A percentile compares a stretch with the other conserved stretches of the same genome.
phyloP scores from a whole-genome alignment of 2,888 invertebrate species.

The Callyntrura sp. region DNA sequence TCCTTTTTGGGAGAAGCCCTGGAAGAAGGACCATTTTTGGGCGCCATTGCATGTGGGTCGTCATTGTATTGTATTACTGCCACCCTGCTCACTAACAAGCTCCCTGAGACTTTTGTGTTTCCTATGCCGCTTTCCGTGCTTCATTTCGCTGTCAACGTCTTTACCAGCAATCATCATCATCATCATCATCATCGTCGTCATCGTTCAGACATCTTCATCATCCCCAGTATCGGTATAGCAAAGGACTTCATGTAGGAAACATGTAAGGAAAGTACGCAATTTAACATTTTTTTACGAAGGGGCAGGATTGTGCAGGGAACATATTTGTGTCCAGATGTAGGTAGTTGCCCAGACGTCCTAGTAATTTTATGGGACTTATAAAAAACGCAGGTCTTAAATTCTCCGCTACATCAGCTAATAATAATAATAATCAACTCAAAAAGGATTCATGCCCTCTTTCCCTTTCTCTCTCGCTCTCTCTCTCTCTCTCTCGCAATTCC shows the following conservation, averaged over 20 bases:
- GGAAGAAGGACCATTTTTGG: neutral
- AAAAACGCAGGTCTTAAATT: neutral
- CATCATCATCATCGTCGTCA: neutral
- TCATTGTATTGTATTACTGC: constrained; percentile 13
- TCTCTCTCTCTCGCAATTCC: neutral
- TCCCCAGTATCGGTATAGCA: no score
- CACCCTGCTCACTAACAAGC: constrained; percentile 57
- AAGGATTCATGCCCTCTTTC: constrained; percentile 43
- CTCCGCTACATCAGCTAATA: neutral
- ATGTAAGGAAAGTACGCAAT: neutral
- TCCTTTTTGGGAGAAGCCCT: no score
- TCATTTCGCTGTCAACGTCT: constrained; percentile 53
- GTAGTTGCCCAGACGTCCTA: no score
- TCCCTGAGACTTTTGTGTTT: constrained; percentile 69
- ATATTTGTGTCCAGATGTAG: no score
- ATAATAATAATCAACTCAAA: constrained; percentile 53
- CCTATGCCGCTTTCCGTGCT: constrained; percentile 68
- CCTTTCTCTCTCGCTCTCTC: neutral
- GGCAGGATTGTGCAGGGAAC: no score
- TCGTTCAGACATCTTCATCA: no score
- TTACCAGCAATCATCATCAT: no score
- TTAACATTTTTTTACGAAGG: neutral
- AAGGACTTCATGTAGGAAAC: no score
- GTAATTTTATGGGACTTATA: neutral
- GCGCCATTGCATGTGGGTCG: constrained; percentile 6